Base-by-base conservation (phyloP, 1,140 invertebrate genomes). In the Cotesia glomerata region DNA sequence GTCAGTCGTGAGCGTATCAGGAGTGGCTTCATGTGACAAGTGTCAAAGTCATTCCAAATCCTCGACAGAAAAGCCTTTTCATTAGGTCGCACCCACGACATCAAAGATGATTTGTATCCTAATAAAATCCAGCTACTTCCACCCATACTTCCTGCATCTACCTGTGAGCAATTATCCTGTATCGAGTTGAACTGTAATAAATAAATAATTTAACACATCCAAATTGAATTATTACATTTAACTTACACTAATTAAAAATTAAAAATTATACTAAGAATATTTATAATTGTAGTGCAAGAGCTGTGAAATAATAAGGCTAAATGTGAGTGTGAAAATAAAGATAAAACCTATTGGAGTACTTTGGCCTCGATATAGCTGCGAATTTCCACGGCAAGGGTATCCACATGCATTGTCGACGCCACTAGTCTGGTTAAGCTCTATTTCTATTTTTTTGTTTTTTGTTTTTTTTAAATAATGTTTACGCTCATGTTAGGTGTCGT, bases 1-100 rank as follows among this genome's bases (percentile, higher is more conserved):
- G 97, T 99, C 80, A 97, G 98, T 36, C 95, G 90, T 71, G 96
- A 95, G 86, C 99, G 95, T 0, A 98, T 99, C 52, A 99, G 87
- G 51, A 99, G 87, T 0, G 98, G 98, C 84, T 99, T 99, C 92
- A 99, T 95, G 81, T 97, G 97, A 59, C 87, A 87, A 66, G 90
- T 90, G 87, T 96, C 94, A 78, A 96, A 92, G 61, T 95, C 94
- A 66, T 94, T 95, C 97, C 96, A 99, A 59, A 96, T 92, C 39
- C 94, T 90, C 4, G 97, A 96, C 13, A 98, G 88, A 75, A 94
- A 91, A 0, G 96, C 95, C 86, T 98, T 98, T 77, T 94, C 92
- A 67, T 92, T 91, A 35, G 86, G 84, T 71, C 88, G 90, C 16
- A 78, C 5, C 36, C 36, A 39, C 36, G 36, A 39, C 5, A 8